Conservation (phyloP, 2,888 invertebrate species). For the Cheilosia grossa region DNA sequence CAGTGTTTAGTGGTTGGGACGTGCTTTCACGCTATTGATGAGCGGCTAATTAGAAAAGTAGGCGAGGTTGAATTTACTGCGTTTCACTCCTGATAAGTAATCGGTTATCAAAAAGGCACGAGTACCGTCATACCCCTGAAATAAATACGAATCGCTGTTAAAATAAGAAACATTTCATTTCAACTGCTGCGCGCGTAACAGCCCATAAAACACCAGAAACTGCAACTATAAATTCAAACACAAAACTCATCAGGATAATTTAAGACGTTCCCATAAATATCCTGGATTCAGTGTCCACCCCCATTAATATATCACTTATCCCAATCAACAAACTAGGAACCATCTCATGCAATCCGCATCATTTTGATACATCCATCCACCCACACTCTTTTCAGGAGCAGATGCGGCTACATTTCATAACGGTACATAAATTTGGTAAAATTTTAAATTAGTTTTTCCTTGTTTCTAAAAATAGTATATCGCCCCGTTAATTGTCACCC, state of each 20-base stretch:
- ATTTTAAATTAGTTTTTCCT: slow-evolving; percentile 70
- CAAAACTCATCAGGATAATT: slow-evolving; percentile 26
- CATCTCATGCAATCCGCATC: slow-evolving; percentile 12
- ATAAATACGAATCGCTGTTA: too few relatives aligned
- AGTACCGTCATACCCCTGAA: too few relatives aligned
- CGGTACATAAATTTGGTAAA: slow-evolving; percentile 74
- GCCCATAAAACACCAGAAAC: slow-evolving; percentile 14
- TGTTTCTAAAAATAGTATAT: slow-evolving; percentile 68
- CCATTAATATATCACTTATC: slow-evolving; percentile 67
- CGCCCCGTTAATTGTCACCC: slow-evolving; percentile 43
- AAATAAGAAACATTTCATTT: background rate
- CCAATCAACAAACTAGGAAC: slow-evolving; percentile 52
- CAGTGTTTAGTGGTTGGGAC: slow-evolving; percentile 9
- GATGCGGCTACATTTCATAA: slow-evolving; percentile 69
- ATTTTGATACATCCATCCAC: slow-evolving; percentile 46
- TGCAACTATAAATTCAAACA: slow-evolving; percentile 7
- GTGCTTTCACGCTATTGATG: slow-evolving; percentile 28
- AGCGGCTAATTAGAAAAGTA: slow-evolving; percentile 52
- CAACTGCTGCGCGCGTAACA: background rate
- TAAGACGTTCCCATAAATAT: slow-evolving; percentile 28
- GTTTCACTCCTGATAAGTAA: slow-evolving; percentile 46
- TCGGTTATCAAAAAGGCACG: background rate
- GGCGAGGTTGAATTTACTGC: slow-evolving; percentile 52
- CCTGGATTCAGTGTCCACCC: slow-evolving; percentile 64
- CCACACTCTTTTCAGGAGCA: slow-evolving; percentile 56